Percentiles rank a stretch among this genome's conserved stretches.
Conservation (phyloP, 2,888 invertebrate species). For the Ptychoptera contaminata region DNA sequence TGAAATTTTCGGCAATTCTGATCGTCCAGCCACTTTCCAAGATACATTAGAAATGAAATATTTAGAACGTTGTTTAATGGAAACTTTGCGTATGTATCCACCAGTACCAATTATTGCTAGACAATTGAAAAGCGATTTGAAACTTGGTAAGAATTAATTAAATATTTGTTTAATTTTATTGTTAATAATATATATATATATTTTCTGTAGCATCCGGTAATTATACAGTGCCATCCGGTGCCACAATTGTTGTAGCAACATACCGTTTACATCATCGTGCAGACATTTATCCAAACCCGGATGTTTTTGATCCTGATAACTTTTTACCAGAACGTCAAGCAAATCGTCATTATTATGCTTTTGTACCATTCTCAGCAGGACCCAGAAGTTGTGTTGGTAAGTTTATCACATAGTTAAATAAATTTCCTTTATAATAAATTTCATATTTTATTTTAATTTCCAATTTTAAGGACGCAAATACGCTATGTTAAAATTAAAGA, state of each 20-base stretch:
- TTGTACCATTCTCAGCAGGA: conserved; percentile 69
- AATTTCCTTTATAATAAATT: conserved; percentile 4
- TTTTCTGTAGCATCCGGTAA: conserved; percentile 38
- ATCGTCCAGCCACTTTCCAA: conserved; percentile 60
- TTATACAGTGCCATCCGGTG: conserved; percentile 50
- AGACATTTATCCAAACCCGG: conserved; percentile 60
- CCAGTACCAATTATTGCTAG: conserved; percentile 65
- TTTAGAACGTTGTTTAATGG: conserved; percentile 64
- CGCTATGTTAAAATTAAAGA: conserved; percentile 65
- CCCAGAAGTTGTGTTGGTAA: conserved; percentile 65
- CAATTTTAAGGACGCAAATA: conserved; percentile 52
- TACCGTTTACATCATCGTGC: conserved; percentile 53
- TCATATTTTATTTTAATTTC: conserved; percentile 2
- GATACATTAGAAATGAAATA: conserved; percentile 79
- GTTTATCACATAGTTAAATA: conserved; percentile 18
- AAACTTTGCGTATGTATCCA: conserved; percentile 62
- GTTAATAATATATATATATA: conserved; percentile 11
- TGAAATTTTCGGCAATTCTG: conserved; percentile 58
- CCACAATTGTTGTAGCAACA: conserved; percentile 49
- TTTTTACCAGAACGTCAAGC: conserved; percentile 67
- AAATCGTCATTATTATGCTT: conserved; percentile 65
- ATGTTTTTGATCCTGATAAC: conserved; percentile 67
- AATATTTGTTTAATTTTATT: conserved; percentile 9
- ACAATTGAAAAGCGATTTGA: conserved; percentile 52
- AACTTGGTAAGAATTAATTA: conserved; percentile 37